Percentiles rank a stretch among this genome's conserved stretches.
Conservation (phyloP, 2,888 invertebrate genomes). For the Coleophora flavipennella region DNA sequence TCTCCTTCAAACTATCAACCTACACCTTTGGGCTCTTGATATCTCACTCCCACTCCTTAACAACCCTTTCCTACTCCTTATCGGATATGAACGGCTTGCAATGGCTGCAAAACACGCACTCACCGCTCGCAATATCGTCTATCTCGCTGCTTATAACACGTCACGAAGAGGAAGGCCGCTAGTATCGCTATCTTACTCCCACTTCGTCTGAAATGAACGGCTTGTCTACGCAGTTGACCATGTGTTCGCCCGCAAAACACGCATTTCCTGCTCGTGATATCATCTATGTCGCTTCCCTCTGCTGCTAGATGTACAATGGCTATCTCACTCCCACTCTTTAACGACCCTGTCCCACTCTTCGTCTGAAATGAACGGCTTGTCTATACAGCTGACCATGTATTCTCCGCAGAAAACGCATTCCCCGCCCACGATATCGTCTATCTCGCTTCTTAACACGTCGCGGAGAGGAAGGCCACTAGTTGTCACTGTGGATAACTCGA, state of each 20-base stretch:
- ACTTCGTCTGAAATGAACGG: conserved; percentile 90
- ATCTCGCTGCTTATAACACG: conserved; percentile 81
- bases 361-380: conserved; percentile 89
- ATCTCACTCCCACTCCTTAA: conserved; percentile 85
- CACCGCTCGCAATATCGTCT: conserved; percentile 90
- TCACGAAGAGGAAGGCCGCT: too few relatives aligned
- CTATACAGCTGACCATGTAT: conserved; percentile 91
- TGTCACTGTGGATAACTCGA: conserved; percentile 53
- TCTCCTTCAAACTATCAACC: too few relatives aligned
- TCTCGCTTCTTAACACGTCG: conserved; percentile 82
- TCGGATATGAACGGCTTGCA: conserved; percentile 88
- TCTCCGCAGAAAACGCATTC: conserved; percentile 97
- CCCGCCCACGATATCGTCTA: conserved; percentile 90
- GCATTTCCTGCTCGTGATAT: conserved; percentile 92
- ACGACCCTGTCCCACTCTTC: conserved; percentile 86
- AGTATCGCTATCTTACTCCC: conserved; percentile 56
- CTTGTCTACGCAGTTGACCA: conserved; percentile 92
- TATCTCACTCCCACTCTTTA: conserved; percentile 80
- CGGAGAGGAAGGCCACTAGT: conserved; percentile 65
- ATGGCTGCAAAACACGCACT: conserved; percentile 95
- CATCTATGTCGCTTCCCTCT: conserved; percentile 83
- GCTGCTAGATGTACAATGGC: too few relatives aligned
- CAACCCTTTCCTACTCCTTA: conserved; percentile 85
- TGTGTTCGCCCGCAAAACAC: conserved; percentile 92
- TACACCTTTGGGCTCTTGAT: too few relatives aligned